A percentile compares a stretch with the other conserved stretches of the same genome.
These are phyloP conservation scores for Platysteira castanea DNA, from an alignment of 2,113 vertebrate species.

Conservation along the genomic window DNA sequence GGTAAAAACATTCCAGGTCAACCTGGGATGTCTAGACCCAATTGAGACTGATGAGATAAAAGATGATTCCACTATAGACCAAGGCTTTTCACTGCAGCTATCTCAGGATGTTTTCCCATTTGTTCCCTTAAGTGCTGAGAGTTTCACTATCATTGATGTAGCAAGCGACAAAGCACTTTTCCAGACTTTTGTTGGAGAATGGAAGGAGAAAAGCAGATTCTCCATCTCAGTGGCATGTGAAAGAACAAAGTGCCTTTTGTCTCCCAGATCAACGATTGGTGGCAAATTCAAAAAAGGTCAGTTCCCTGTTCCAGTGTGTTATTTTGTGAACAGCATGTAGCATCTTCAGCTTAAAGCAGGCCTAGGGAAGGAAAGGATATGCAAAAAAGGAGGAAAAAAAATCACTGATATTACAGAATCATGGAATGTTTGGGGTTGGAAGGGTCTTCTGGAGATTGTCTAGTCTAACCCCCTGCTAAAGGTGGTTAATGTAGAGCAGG, in stretches of 20 bases:
- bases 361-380: not conserved
- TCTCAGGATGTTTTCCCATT: constrained; percentile 75
- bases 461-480: not conserved
- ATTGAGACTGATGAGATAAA: not conserved
- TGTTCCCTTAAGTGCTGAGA: constrained; percentile 70
- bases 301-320: not conserved
- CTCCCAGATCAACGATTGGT: constrained; percentile 73
- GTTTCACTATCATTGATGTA: constrained; percentile 90
- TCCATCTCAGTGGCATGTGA: constrained; percentile 88
- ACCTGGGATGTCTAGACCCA: not conserved
- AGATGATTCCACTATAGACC: constrained; percentile 44
- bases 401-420: not conserved
- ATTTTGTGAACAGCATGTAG: not conserved
- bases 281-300: constrained; percentile 83
- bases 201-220: constrained; percentile 83
- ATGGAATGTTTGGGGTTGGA: not conserved
- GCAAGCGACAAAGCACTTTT: constrained; percentile 87
- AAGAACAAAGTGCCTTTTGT: constrained; percentile 59
- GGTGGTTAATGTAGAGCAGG: not conserved
- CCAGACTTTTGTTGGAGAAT: constrained; percentile 87
- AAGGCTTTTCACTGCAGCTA: constrained; percentile 77
- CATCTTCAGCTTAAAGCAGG: not conserved
- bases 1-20: not conserved
- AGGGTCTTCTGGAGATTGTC: not conserved
- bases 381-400: not conserved